phyloP scores from a whole-genome alignment of 2,888 invertebrate genomes.

The Macrophya alboannulata region DNA sequence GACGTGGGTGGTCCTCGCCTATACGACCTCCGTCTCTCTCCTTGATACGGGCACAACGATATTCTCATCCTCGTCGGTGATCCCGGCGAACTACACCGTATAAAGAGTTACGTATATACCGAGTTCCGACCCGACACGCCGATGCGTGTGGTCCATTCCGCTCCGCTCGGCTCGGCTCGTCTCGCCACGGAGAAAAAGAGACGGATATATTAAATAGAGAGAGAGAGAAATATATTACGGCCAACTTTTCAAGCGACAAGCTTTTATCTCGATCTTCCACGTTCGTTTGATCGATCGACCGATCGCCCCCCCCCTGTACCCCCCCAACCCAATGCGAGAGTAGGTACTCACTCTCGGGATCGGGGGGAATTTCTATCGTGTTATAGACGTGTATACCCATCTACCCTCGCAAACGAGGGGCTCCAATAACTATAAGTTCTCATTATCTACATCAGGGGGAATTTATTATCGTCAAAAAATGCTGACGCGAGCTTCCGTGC shows the following conservation, averaged over 20 bases:
- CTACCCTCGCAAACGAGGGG: not conserved
- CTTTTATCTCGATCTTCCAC: conserved; percentile 69
- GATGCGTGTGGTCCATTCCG: conserved; percentile 53
- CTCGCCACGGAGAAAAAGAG: conserved; percentile 49
- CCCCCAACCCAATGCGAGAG: not conserved
- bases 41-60: conserved; percentile 16
- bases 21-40: conserved; percentile 39
- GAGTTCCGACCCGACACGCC: conserved; percentile 54
- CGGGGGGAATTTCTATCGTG: not conserved
- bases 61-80: conserved; percentile 38
- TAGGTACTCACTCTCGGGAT: not conserved
- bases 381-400: not conserved
- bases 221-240: conserved; percentile 58
- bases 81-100: conserved; percentile 57
- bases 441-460: not conserved
- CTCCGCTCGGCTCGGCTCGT: conserved; percentile 39
- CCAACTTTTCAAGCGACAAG: conserved; percentile 56
- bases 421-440: not conserved
- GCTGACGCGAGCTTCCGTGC: conserved; percentile 1
- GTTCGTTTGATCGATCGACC: conserved; percentile 74
- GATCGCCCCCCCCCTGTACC: too few species aligned
- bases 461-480: not conserved
- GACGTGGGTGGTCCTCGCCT: conserved; percentile 76
- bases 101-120: conserved; percentile 55
- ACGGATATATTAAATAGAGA: conserved; percentile 59